Evolutionary conservation across 2,113 vertebrate species (phyloP), one percentile per base, ranked within the genome.

Genomic region (Macrotus californicus): DNA sequence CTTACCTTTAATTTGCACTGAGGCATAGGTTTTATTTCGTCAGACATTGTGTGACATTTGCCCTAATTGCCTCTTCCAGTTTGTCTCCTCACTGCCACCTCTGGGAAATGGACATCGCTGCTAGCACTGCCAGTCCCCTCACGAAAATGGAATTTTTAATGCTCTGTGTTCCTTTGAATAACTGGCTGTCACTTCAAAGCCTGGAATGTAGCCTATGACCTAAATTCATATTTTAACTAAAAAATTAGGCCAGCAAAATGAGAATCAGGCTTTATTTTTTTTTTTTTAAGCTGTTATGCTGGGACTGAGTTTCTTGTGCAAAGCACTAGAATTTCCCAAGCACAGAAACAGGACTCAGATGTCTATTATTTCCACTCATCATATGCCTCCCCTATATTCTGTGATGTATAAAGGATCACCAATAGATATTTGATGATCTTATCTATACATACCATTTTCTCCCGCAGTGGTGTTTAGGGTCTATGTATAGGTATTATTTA

Each of bases 241-340:
- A 89, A 97, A 93, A 89, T 64, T 70, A 91, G 66, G 70, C 34
- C n/a, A 94, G 36, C 39, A 94, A 91, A 52, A 81, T 76, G 24
- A 52, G 21, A 91, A 66, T 85, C 18, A 70, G 31, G 24, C 52
- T 77, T 70, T 76, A 90, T 93, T 93, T 93, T 93, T 93, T 70
- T 76, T 93, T 93, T 93, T 93, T 93, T 93, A 91, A 94, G 19
- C 31, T 93, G 88, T 93, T 96, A 36, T 66, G 14, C 72, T 85
- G 41, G 26, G 39, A 89, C n/a, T 22, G 9, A 82, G 67, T 75
- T 77, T 84, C 19, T 89, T 26, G 39, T 93, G 72, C 3, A n/a
- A 69, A 93, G 56, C 56, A 29, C 56, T 86, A 11, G 29, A 70
- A 83, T 87, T 93, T 94, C n/a, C 50, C 3, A 77, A 92, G 66